These are phyloP conservation scores for Phortica variegata DNA, from an alignment of 1,140 invertebrate species.

Conservation along the genomic window DNA sequence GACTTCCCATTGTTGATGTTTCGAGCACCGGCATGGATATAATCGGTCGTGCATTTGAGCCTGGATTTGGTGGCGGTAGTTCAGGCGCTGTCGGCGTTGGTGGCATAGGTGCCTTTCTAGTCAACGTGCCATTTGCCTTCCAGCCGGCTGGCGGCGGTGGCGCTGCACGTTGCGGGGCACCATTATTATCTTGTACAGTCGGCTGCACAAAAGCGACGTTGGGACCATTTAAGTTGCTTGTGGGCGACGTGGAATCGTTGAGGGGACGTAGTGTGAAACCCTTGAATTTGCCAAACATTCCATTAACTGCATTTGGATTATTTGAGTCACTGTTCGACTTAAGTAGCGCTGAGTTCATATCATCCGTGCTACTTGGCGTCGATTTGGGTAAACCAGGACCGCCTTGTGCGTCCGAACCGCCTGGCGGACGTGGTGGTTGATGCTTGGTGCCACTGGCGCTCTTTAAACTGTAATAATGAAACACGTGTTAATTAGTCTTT, in stretches of 20 bases:
- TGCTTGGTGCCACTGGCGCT: slow-evolving; percentile 31
- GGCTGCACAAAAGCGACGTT: slow-evolving; percentile 56
- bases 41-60: slow-evolving; percentile 64
- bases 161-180: slow-evolving; percentile 39
- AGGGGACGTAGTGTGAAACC: slow-evolving; percentile 77
- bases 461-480: slow-evolving; percentile 37
- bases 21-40: slow-evolving; percentile 79
- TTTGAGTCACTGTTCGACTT: slow-evolving; percentile 59
- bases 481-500: slow-evolving; percentile 11
- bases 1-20: slow-evolving; percentile 69
- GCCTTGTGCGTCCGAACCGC: slow-evolving; percentile 33
- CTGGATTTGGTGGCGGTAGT: slow-evolving; percentile 60
- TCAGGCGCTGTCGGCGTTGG: slow-evolving; percentile 56
- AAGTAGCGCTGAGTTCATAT: slow-evolving; percentile 64
- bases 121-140: slow-evolving; percentile 4
- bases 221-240: slow-evolving; percentile 40
- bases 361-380: slow-evolving; percentile 63
- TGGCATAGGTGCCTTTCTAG: slow-evolving; percentile 20
- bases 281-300: slow-evolving; percentile 80
- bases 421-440: slow-evolving; percentile 23
- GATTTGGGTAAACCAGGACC: slow-evolving; percentile 54
- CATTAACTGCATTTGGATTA: slow-evolving; percentile 61
- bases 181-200: slow-evolving; percentile 37
- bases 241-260: slow-evolving; percentile 37
- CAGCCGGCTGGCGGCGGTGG: slow-evolving; percentile 43